phyloP scores from a whole-genome alignment of 2,888 invertebrate species.

The Iselma pallidipennis region DNA sequence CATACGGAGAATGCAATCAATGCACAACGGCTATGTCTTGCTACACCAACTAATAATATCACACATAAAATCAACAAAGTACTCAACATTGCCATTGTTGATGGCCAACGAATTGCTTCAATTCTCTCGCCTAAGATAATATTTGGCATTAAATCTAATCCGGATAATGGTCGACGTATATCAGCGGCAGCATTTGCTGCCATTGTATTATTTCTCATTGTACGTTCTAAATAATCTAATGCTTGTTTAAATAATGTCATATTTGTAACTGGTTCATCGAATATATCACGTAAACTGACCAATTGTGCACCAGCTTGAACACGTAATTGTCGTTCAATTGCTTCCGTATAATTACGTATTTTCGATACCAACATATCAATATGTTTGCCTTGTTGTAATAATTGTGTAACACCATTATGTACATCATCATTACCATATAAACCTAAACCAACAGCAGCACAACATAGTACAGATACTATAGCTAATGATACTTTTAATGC shows the following conservation, averaged over 20 bases:
- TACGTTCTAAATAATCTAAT: constrained; percentile 69
- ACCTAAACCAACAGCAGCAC: constrained; percentile 87
- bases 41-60: constrained; percentile 86
- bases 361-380: constrained; percentile 79
- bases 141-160: constrained; percentile 69
- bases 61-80: constrained; percentile 85
- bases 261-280: constrained; percentile 77
- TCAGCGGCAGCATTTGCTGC: constrained; percentile 78
- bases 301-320: constrained; percentile 64
- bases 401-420: constrained; percentile 79
- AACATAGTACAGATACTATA: constrained; percentile 83
- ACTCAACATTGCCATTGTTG: constrained; percentile 86
- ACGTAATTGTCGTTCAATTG: constrained; percentile 71
- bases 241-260: constrained; percentile 75
- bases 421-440: constrained; percentile 95
- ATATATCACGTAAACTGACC: constrained; percentile 72
- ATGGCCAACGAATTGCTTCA: constrained; percentile 80
- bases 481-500: constrained; percentile 82
- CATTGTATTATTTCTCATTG: constrained; percentile 74
- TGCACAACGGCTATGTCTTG: constrained; percentile 85
- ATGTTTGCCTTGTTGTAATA: constrained; percentile 68
- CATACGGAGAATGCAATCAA: constrained; percentile 89
- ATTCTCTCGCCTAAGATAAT: constrained; percentile 68
- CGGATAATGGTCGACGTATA: constrained; percentile 71
- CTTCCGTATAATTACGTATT: constrained; percentile 81